Base-by-base conservation (phyloP, 2,797 vertebrate species). In the Sebastiscus tertius region DNA sequence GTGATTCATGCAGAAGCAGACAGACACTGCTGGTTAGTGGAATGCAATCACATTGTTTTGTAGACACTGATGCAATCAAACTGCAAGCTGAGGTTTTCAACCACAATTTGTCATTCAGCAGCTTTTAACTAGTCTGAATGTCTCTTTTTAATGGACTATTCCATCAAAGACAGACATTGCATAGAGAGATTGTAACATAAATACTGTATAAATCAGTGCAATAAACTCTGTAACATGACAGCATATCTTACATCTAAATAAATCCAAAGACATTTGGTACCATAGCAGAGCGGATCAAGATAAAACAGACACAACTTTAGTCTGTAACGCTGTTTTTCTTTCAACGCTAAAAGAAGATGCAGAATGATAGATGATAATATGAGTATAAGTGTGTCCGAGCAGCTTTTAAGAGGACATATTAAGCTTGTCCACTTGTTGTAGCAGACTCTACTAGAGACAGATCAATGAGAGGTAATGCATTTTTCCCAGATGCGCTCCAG, bases 401-500 rank as follows among this genome's bases (percentile, higher is more conserved):
- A 60, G 56, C 64, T 7, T 39, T 60, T 64, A 76, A 20, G 36
- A 77, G 66, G 20, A 42, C 55, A 73, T 39, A 4, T n/a, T 9
- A 20, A 59, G 33, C 29, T 9, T 5, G 4, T 34, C 42, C 12
- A 34, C 56, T 67, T 56, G 33, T 42, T 80, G n/a, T 8, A 49
- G 13, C 75, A 62, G 68, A 84, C 72, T 79, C 72, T 55, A 34
- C 64, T 75, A 24, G 33, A 77, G 71, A 70, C 74, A 54, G 85
- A 92, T 92, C 84, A 80, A 91, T 93, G 71, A 77, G 56, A 31
- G 34, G 58, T 86, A 85, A 89, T 88, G 86, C 73, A 82, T 79
- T 78, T 22, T 20, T 60, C 76, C 72, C 75, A 69, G 81, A 75
- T 74, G 49, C 59, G 33, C 72, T 66, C 63, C 69, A 65, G 68